These are phyloP conservation scores for Drosophila testacea DNA, from an alignment of 2,888 invertebrate genomes.

Conservation along the genomic window DNA sequence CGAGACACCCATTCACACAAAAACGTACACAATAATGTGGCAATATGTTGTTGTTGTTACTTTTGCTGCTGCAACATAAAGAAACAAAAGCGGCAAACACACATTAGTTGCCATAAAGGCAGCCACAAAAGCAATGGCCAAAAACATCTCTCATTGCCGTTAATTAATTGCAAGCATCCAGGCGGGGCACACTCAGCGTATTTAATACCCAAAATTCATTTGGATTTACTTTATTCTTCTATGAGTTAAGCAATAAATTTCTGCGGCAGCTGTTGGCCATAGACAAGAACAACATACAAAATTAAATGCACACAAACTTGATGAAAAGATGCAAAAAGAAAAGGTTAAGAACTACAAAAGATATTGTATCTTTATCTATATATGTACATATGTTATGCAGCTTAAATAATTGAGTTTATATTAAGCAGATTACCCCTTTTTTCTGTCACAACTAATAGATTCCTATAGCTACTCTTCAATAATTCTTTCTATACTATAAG, in stretches of 20 bases:
- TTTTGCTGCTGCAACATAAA: slow-evolving; percentile 64
- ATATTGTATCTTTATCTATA: not conserved
- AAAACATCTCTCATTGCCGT: slow-evolving; percentile 77
- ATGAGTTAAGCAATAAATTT: slow-evolving; percentile 43
- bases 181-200: slow-evolving; percentile 50
- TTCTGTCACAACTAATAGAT: not conserved
- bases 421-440: not conserved
- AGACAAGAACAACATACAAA: not conserved
- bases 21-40: slow-evolving; percentile 56
- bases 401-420: not conserved
- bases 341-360: slow-evolving; percentile 8
- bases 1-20: slow-evolving; percentile 33
- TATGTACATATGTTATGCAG: not conserved
- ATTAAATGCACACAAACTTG: slow-evolving; percentile 4
- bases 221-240: slow-evolving; percentile 44
- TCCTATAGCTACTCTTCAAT: too few species aligned
- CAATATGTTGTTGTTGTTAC: slow-evolving; percentile 50
- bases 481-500: too few species aligned
- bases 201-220: slow-evolving; percentile 47
- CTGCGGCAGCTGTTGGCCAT: slow-evolving; percentile 31
- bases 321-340: slow-evolving; percentile 11
- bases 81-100: slow-evolving; percentile 64
- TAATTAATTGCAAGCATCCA: slow-evolving; percentile 75
- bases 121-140: slow-evolving; percentile 46
- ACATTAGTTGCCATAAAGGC: slow-evolving; percentile 73